These are phyloP conservation scores for Caenorhabditis auriculariae DNA, from an alignment of 2,888 invertebrate species.

Conservation along the genomic window DNA sequence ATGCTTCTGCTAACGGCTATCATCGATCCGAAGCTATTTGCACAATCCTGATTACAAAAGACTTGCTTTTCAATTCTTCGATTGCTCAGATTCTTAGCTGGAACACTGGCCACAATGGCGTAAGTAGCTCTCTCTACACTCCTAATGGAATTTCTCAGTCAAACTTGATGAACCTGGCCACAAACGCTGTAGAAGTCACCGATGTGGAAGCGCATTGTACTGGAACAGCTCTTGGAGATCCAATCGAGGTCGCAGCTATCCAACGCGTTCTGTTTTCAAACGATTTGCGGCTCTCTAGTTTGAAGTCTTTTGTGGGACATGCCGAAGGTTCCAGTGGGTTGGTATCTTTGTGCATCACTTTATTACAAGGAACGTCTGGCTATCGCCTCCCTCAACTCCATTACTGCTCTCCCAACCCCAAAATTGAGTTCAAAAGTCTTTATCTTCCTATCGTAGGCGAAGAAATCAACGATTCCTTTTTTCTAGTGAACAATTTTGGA, in stretches of 20 bases:
- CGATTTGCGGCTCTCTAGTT: slow-evolving; percentile 27
- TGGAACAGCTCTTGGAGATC: slow-evolving; percentile 56
- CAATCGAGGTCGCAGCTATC: slow-evolving; percentile 49
- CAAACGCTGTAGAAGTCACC: slow-evolving; percentile 3
- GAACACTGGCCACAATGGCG: slow-evolving; percentile 57
- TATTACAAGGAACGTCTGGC: slow-evolving; percentile 12
- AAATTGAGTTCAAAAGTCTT: slow-evolving; percentile 18
- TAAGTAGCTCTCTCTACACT: slow-evolving; percentile 51
- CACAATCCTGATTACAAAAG: slow-evolving; percentile 14
- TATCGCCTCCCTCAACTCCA: slow-evolving; percentile 33
- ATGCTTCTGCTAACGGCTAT: slow-evolving; percentile 63
- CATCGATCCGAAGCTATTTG: slow-evolving; percentile 60
- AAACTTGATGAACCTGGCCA: slow-evolving; percentile 34
- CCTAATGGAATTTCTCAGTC: slow-evolving; percentile 47
- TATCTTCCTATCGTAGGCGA: slow-evolving; percentile 27
- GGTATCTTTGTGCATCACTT: slow-evolving; percentile 23
- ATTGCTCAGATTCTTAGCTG: slow-evolving; percentile 10
- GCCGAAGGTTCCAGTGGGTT: slow-evolving; percentile 53
- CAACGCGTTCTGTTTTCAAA: background rate
- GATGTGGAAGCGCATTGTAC: slow-evolving; percentile 61
- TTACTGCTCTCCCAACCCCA: background rate
- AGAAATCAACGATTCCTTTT: slow-evolving; percentile 17
- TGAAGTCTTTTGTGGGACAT: slow-evolving; percentile 53
- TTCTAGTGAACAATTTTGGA: slow-evolving; percentile 56
- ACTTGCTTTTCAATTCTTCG: slow-evolving; percentile 1